Conservation (phyloP, 2,797 vertebrate species). For the Protosalanx chinensis region DNA sequence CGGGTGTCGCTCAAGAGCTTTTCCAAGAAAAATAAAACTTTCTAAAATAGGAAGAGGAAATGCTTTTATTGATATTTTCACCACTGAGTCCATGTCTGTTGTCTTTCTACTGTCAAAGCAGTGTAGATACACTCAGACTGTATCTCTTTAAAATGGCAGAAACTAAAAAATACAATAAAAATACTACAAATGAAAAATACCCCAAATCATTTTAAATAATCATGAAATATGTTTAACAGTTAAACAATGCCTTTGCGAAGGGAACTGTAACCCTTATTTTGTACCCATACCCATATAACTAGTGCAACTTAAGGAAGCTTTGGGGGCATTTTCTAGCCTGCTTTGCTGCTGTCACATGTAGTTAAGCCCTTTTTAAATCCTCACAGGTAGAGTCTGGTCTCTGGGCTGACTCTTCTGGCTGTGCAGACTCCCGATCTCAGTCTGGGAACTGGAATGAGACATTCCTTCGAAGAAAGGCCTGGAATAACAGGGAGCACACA, state of each 20-base stretch:
- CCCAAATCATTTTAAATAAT: no score
- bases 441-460: slow-evolving; percentile 81
- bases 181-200: no score
- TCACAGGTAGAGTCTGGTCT: slow-evolving; percentile 67
- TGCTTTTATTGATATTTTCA: neutral
- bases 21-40: neutral
- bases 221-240: no score
- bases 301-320: no score
- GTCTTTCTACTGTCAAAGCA: neutral
- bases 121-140: neutral
- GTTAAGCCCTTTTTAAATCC: slow-evolving; percentile 31
- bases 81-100: neutral
- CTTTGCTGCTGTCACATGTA: no score
- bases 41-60: neutral
- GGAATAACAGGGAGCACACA: slow-evolving; percentile 36
- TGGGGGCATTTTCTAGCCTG: no score
- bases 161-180: no score
- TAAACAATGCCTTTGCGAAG: no score
- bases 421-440: slow-evolving; percentile 76
- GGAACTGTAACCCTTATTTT: no score
- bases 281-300: no score
- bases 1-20: slow-evolving; percentile 6
- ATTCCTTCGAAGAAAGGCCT: slow-evolving; percentile 81
- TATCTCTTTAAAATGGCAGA: neutral
- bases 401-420: slow-evolving; percentile 73